A percentile compares a stretch with the other conserved stretches of the same genome.
Evolutionary conservation across 2,888 invertebrate species (phyloP).

Genomic region (Deroplatys truncata): DNA sequence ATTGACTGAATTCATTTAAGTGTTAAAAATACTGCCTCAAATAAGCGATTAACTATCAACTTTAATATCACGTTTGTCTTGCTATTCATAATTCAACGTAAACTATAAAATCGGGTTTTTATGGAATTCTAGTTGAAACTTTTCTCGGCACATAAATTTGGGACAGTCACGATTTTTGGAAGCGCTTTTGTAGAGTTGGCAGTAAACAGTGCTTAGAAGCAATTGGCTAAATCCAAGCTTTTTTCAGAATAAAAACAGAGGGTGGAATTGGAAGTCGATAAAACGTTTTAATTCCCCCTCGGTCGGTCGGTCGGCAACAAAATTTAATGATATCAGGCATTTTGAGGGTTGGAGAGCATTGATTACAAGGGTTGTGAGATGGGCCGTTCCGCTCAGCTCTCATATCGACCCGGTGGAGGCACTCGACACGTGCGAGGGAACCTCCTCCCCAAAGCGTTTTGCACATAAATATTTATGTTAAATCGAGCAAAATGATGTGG

Average conservation of each 20-base stretch:
- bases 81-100: no score
- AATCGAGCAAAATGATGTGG: neutral
- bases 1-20: no score
- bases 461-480: neutral
- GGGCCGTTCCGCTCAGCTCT: neutral
- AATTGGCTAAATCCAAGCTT: neutral
- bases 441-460: neutral
- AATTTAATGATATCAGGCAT: neutral
- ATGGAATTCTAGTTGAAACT: no score
- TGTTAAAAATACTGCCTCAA: no score
- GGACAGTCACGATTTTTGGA: no score
- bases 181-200: no score
- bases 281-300: neutral
- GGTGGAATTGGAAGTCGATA: neutral
- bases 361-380: neutral
- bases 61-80: no score
- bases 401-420: neutral
- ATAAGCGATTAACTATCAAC: no score
- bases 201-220: neutral
- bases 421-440: neutral
- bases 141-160: no score
- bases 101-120: no score
- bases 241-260: neutral
- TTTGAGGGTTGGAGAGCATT: neutral
- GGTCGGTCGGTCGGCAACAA: neutral